Conservation (phyloP, 2,797 vertebrate species). For the Phyllotis vaccarum region DNA sequence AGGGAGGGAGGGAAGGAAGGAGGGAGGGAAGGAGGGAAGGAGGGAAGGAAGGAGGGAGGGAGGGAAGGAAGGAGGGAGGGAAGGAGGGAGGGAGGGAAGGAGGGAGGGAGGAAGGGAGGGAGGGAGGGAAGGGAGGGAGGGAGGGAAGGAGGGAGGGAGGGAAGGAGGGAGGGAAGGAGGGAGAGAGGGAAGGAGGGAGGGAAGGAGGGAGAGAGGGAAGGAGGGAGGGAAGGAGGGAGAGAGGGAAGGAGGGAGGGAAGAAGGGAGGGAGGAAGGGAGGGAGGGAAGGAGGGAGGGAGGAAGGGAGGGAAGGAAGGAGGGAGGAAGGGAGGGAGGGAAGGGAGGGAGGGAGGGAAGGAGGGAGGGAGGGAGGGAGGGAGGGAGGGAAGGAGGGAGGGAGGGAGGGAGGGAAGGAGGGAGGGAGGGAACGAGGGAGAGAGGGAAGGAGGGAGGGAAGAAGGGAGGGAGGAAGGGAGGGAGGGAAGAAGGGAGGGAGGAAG, state of each 20-base stretch:
- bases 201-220: rapidly evolving
- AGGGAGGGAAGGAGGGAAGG: rapidly evolving
- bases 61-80: rapidly evolving
- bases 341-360: rapidly evolving
- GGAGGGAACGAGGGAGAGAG: rapidly evolving
- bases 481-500: too few relatives aligned
- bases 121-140: rapidly evolving
- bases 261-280: rapidly evolving
- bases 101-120: neutral
- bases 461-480: rapidly evolving
- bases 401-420: rapidly evolving
- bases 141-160: rapidly evolving
- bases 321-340: rapidly evolving
- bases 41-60: rapidly evolving
- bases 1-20: too few relatives aligned
- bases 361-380: rapidly evolving
- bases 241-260: rapidly evolving
- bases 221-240: rapidly evolving
- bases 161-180: rapidly evolving
- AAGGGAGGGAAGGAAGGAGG: too few relatives aligned
- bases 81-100: rapidly evolving
- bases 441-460: rapidly evolving
- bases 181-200: rapidly evolving
- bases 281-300: rapidly evolving
- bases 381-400: rapidly evolving